Percentiles rank a stretch among this genome's conserved stretches.
phyloP scores from a whole-genome alignment of 35 echinoderm and acorn worm genomes.

The Lytechinus variegatus region DNA sequence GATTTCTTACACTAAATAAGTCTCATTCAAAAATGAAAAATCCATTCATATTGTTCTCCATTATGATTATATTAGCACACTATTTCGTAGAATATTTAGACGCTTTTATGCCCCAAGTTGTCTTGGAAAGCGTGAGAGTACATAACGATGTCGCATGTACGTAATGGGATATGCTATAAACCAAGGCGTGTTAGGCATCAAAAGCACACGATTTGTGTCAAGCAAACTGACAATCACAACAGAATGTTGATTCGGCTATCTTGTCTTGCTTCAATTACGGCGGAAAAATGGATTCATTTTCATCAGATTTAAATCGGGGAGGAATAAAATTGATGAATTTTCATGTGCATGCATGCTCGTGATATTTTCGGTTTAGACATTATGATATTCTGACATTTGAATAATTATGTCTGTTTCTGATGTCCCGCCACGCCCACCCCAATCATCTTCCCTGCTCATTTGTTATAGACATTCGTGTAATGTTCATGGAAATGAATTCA shows the following conservation, averaged over 20 bases:
- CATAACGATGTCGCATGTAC: not conserved
- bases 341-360: not conserved
- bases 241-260: not conserved
- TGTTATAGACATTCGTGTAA: not conserved
- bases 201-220: not conserved
- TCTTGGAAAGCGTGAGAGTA: not conserved
- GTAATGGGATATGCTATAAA: not conserved
- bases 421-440: not conserved
- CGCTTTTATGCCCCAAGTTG: not conserved
- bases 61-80: not conserved
- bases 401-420: not conserved
- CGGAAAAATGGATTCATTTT: not conserved
- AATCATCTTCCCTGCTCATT: not conserved
- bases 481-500: not conserved
- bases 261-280: not conserved
- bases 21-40: too few species aligned
- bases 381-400: not conserved
- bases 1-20: too few species aligned
- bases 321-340: not conserved
- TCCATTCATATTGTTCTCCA: not conserved
- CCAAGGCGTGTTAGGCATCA: not conserved
- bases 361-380: not conserved
- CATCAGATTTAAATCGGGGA: not conserved
- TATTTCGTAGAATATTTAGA: not conserved
- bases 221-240: not conserved